Evolutionary conservation across 2,888 invertebrate species (phyloP).

Genomic region (Calliphora vomitoria): DNA sequence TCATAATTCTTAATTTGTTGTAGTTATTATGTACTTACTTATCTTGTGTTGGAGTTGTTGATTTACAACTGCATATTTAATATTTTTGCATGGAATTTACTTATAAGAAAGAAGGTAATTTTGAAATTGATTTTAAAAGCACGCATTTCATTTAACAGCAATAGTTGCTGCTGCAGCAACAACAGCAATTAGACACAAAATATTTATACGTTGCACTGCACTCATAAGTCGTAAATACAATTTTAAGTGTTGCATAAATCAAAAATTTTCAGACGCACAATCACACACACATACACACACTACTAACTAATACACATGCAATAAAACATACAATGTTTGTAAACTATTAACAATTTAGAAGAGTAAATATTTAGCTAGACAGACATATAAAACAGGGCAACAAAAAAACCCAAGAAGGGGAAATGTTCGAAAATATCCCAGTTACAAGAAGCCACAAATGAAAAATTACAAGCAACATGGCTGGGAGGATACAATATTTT

Average conservation of each 20-base stretch:
- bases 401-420: too few species aligned
- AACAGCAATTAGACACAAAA: conserved; percentile 28
- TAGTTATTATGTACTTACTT: conserved; percentile 8
- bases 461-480: too few species aligned
- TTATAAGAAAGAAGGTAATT: conserved; percentile 44
- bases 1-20: conserved; percentile 40
- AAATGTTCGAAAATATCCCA: too few species aligned
- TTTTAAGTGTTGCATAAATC: conserved; percentile 66
- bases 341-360: conserved; percentile 65
- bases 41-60: conserved; percentile 3
- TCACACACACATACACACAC: neutral
- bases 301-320: neutral
- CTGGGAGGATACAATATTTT: too few species aligned
- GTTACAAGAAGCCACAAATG: too few species aligned
- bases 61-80: conserved; percentile 10
- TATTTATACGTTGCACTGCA: conserved; percentile 31
- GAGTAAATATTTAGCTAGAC: conserved; percentile 48
- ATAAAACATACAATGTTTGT: conserved; percentile 19
- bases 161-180: conserved; percentile 28
- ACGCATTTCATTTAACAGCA: conserved; percentile 51
- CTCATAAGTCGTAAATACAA: conserved; percentile 23
- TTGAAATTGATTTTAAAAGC: conserved; percentile 63
- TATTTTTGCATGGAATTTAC: neutral
- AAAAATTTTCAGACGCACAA: conserved; percentile 23
- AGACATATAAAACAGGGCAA: too few species aligned